Base-by-base conservation (phyloP, 2,113 vertebrate genomes). In the Ageneiosus marmoratus region DNA sequence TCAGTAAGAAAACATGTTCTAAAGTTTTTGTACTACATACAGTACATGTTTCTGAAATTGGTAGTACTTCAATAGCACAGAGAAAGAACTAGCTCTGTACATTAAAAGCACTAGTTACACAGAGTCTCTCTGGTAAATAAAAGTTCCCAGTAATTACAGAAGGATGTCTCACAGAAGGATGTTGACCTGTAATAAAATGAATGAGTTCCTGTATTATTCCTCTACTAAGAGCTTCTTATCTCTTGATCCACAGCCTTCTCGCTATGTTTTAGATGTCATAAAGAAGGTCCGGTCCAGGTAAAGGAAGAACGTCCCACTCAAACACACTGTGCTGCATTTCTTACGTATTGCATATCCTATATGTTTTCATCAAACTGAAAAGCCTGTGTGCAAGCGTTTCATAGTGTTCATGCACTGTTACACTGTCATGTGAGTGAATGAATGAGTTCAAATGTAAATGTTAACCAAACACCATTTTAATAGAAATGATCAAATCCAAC, bases 241-340 rank as follows among this genome's bases (percentile, higher is more conserved):
- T 58, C n/a, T 37, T 5, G 72, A 1, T 86, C 34, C 73, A 8
- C 83, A 99, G 97, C 95, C 97, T 24, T 94, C 96, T 29, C 93
- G 90, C 0, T 98, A 99, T 0, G 95, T 99, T 20, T 89, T 99
- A 16, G 97, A 99, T 55, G 95, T 97, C 79, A 94, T 99, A 85
- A 99, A 94, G 93, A 98, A 98, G 84, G 95, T 99, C 89, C 93
- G 91, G 85, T 99, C 97, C 0, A 99, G 98, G 98, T 99, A 87
- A 93, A n/a, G 87, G n/a, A 0, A 20, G 20, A 4, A 72, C 34
- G 41, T n/a, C 34, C 15, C 12, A 37, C 29, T 69, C 32, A 41
- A 0, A 27, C 56, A 73, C n/a, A 27, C 2, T 58, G 9, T 55
- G 32, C 29, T 6, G 29, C 16, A 20, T 32, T 32, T 63, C 60